Conservation (phyloP, 2,797 vertebrate species). For the Discoglossus pictus region DNA sequence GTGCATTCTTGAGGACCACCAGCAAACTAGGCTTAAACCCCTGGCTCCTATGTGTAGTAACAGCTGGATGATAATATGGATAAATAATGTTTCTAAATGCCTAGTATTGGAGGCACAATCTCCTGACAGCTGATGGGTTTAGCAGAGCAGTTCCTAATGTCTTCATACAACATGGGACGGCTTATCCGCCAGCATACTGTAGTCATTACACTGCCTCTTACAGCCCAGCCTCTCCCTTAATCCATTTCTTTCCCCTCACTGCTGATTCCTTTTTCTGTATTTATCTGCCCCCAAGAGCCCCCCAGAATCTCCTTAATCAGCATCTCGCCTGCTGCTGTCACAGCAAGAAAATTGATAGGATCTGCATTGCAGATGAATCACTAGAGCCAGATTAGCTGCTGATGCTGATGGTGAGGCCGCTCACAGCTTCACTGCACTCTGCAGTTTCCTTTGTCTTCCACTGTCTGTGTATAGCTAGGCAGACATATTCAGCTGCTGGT, state of each 20-base stretch:
- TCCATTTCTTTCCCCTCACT: conserved; percentile 31
- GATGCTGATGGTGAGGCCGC: conserved; percentile 53
- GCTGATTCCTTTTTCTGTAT: conserved; percentile 50
- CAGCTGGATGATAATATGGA: conserved; percentile 19
- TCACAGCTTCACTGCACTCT: conserved; percentile 55
- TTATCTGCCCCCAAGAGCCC: conserved; percentile 53
- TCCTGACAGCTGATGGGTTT: conserved; percentile 74
- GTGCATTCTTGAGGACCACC: conserved; percentile 59
- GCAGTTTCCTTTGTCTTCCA: conserved; percentile 64
- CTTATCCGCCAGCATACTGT: conserved; percentile 56
- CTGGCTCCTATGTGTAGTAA: conserved; percentile 24
- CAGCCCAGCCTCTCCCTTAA: conserved; percentile 39
- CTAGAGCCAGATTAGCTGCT: conserved; percentile 57
- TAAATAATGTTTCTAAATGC: conserved; percentile 47
- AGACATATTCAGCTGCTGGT: conserved; percentile 66
- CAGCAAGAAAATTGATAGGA: conserved; percentile 66
- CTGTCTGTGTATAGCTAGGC: conserved; percentile 50
- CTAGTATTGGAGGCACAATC: conserved; percentile 56
- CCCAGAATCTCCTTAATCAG: conserved; percentile 54
- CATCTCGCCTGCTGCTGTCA: conserved; percentile 63
- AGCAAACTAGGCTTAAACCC: conserved; percentile 63
- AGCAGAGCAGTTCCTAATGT: conserved; percentile 57
- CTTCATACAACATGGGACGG: conserved; percentile 58
- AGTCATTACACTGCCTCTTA: conserved; percentile 50
- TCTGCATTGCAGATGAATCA: conserved; percentile 66